These are phyloP conservation scores for Spodoptera picta DNA, from an alignment of 2,888 invertebrate genomes.

Conservation along the genomic window DNA sequence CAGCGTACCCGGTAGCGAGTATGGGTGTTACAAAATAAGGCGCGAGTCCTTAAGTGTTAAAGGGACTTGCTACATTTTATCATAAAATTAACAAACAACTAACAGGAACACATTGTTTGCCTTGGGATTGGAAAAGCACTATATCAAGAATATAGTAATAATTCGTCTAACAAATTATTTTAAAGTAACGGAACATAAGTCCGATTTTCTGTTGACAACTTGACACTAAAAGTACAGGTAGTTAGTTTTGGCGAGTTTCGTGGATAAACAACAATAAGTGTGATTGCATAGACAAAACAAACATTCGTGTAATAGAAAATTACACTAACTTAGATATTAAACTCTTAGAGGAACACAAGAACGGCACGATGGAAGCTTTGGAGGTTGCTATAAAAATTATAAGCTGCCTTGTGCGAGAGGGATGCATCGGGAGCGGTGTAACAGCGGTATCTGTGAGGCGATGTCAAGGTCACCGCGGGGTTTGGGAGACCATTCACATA, in stretches of 20 bases:
- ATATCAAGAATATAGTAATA: constrained; percentile 21
- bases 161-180: constrained; percentile 29
- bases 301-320: constrained; percentile 6
- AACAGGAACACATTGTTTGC: constrained; percentile 36
- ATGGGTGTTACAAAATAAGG: too few relatives aligned
- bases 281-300: constrained; percentile 15
- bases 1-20: too few relatives aligned
- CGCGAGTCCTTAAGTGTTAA: too few relatives aligned
- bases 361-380: constrained; percentile 45
- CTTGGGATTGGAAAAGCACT: constrained; percentile 37
- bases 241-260: constrained; percentile 25
- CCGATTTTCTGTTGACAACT: constrained; percentile 4
- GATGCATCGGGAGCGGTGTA: constrained; percentile 75
- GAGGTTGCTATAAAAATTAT: constrained; percentile 58
- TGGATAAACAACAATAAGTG: constrained; percentile 5
- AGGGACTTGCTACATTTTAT: constrained; percentile 6
- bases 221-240: constrained; percentile 12
- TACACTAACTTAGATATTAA: constrained; percentile 18
- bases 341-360: constrained; percentile 42
- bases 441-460: constrained; percentile 75
- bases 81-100: constrained; percentile 35
- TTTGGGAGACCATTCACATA: constrained; percentile 90
- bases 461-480: constrained; percentile 70
- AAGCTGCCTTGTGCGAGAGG: constrained; percentile 73
- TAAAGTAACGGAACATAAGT: constrained; percentile 21